Conservation (phyloP, 2,888 invertebrate genomes). For the Dendrolimus pini region DNA sequence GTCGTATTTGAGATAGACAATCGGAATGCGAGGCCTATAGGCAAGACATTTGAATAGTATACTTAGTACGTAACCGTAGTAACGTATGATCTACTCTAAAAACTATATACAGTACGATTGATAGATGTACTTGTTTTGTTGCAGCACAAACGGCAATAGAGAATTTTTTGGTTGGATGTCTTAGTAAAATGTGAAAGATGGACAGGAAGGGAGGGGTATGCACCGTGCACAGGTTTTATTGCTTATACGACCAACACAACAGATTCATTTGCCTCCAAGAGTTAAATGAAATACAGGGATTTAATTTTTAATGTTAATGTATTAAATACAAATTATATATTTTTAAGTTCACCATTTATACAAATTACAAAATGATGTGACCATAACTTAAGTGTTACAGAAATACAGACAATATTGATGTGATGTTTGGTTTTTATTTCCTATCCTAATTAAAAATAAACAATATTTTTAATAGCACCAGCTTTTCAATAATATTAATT, state of each 20-base stretch:
- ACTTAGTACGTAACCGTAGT: too few species aligned
- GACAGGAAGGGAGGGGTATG: constrained; percentile 8
- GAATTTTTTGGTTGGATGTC: constrained; percentile 80
- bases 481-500: too few species aligned
- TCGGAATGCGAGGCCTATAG: too few species aligned
- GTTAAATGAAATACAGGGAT: constrained; percentile 71
- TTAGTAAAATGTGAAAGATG: constrained; percentile 63
- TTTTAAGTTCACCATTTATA: constrained; percentile 68
- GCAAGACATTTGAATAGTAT: too few species aligned
- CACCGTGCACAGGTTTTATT: constrained; percentile 46
- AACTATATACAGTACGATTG: too few species aligned
- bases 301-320: constrained; percentile 72
- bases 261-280: constrained; percentile 66
- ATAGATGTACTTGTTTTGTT: constrained; percentile 31
- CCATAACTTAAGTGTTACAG: constrained; percentile 49
- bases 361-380: constrained; percentile 42
- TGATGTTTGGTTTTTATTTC: constrained; percentile 18
- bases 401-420: constrained; percentile 68
- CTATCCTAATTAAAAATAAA: constrained; percentile 7
- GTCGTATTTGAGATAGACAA: too few species aligned
- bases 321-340: constrained; percentile 53
- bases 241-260: constrained; percentile 55
- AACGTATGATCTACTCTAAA: too few species aligned
- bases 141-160: constrained; percentile 87
- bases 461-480: too few species aligned